phyloP scores from a whole-genome alignment of 2,113 vertebrate genomes.

The Patagioenas fasciata region DNA sequence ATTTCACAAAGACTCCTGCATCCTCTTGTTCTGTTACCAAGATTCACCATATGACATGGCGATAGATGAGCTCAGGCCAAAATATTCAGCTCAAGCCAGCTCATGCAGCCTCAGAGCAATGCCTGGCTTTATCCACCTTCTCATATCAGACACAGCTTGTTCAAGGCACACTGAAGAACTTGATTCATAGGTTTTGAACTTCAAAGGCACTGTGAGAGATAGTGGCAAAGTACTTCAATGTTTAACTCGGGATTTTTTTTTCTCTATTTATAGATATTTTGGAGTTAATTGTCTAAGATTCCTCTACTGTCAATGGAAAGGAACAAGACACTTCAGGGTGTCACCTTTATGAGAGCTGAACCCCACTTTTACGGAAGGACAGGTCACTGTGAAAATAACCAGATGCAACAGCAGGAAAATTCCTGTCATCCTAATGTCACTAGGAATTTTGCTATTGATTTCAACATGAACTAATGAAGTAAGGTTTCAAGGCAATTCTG shows the following conservation, averaged over 20 bases:
- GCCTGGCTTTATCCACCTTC: background rate
- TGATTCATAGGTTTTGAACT: background rate
- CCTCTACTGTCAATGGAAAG: background rate
- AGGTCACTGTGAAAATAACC: background rate
- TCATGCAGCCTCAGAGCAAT: background rate
- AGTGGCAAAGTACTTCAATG: background rate
- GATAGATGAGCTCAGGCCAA: background rate
- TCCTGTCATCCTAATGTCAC: background rate
- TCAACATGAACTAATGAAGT: background rate
- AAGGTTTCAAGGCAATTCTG: background rate
- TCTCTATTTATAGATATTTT: background rate
- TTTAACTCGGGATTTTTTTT: background rate
- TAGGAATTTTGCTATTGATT: background rate
- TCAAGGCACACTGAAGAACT: background rate
- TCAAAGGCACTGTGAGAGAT: constrained; percentile 3
- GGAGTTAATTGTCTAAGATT: background rate
- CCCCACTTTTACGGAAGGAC: background rate
- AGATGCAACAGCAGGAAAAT: background rate
- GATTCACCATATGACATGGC: background rate
- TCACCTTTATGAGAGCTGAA: background rate
- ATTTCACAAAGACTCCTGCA: background rate
- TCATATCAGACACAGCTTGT: background rate
- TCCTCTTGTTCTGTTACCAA: background rate
- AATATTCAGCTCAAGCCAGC: background rate
- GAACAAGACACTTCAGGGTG: background rate